Percentiles rank a stretch among this genome's conserved stretches.
Evolutionary conservation across 2,797 vertebrate species (phyloP).

Genomic region (Eptatretus atami): DNA sequence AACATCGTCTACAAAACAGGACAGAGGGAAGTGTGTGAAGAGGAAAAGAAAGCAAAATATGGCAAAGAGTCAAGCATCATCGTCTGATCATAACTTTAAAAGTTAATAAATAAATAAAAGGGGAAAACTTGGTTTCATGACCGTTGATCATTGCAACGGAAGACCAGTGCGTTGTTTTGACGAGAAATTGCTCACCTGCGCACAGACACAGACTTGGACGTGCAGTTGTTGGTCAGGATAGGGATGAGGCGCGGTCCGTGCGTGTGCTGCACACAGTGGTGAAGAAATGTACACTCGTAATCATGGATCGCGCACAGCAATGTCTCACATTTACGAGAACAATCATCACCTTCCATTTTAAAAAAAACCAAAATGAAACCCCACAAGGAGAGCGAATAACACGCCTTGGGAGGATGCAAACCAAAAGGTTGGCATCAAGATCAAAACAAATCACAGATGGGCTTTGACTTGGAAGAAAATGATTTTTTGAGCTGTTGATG

Average conservation of each 20-base stretch:
- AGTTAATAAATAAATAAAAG: neutral
- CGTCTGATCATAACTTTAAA: neutral
- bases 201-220: slow-evolving; percentile 72
- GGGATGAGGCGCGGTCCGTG: slow-evolving; percentile 80
- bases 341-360: too few species aligned
- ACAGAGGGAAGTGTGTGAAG: too few species aligned
- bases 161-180: neutral
- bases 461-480: too few species aligned
- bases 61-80: neutral
- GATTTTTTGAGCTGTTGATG: too few species aligned
- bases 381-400: too few species aligned
- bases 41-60: neutral
- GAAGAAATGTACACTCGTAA: too few species aligned
- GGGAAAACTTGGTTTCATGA: neutral
- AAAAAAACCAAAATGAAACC: too few species aligned
- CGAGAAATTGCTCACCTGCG: slow-evolving; percentile 25
- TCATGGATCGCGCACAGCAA: too few species aligned
- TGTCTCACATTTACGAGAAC: too few species aligned
- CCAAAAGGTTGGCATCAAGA: too few species aligned
- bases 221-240: slow-evolving; percentile 85
- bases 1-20: slow-evolving; percentile 35
- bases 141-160: neutral
- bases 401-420: too few species aligned
- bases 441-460: too few species aligned
- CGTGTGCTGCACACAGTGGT: slow-evolving; percentile 33